phyloP scores from a whole-genome alignment of 2,797 vertebrate genomes.

The Dallia pectoralis region DNA sequence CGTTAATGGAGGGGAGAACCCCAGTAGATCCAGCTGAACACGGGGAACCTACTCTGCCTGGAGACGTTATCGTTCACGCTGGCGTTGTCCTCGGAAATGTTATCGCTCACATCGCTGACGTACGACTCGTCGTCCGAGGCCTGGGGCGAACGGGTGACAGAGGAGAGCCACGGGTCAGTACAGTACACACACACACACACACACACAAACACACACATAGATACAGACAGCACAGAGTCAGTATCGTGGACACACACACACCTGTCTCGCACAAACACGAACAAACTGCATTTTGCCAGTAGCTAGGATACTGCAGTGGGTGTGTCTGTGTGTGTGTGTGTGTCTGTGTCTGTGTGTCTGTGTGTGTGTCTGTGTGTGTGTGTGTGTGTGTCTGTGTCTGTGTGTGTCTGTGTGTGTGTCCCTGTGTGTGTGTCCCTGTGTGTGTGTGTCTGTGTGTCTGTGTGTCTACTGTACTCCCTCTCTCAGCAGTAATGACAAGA shows the following conservation, averaged over 20 bases:
- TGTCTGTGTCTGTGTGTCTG: too few species aligned
- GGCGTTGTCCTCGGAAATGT: conserved; percentile 99
- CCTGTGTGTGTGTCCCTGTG: too few species aligned
- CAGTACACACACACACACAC: conserved; percentile 17
- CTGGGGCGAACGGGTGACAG: conserved; percentile 62
- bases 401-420: too few species aligned
- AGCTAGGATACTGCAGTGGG: conserved; percentile 64
- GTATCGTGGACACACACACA: conserved; percentile 10
- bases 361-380: too few species aligned
- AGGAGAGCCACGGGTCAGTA: conserved; percentile 45
- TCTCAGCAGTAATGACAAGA: conserved; percentile 57
- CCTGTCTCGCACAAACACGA: conserved; percentile 11
- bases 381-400: too few species aligned
- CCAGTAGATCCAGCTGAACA: background rate
- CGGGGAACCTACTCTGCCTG: conserved; percentile 86
- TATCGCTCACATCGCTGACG: conserved; percentile 98
- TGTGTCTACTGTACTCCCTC: conserved; percentile 60
- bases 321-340: too few species aligned
- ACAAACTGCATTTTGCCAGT: conserved; percentile 53
- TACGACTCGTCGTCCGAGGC: conserved; percentile 99
- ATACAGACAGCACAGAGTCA: conserved; percentile 7
- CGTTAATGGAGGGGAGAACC: conserved; percentile 8
- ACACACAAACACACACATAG: conserved; percentile 18
- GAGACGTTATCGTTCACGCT: conserved; percentile 96
- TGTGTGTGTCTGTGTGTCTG: too few species aligned